Evolutionary conservation across 2,797 vertebrate genomes (phyloP).

Genomic region (Chelon auratus): DNA sequence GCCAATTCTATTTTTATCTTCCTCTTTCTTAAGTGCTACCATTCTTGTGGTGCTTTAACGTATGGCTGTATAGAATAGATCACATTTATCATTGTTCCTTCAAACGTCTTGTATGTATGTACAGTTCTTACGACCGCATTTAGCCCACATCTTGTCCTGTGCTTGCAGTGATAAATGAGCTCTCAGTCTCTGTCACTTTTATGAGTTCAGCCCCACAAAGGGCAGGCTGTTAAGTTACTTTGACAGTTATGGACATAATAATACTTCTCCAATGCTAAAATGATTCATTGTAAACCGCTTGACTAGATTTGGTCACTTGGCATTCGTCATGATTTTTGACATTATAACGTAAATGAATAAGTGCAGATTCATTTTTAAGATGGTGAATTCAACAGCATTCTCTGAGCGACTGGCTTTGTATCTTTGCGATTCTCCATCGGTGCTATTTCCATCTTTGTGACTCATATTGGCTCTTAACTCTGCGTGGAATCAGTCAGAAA

Average conservation of each 20-base stretch:
- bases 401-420: constrained; percentile 1
- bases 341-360: too few species aligned
- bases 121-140: not conserved
- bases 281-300: not conserved
- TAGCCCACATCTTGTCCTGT: not conserved
- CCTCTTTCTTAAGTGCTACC: not conserved
- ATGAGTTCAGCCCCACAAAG: not conserved
- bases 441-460: constrained; percentile 18
- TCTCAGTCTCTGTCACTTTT: not conserved
- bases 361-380: not conserved
- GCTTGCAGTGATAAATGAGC: not conserved
- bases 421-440: not conserved
- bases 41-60: not conserved
- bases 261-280: too few species aligned
- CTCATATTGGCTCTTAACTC: constrained; percentile 4
- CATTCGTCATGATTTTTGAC: not conserved
- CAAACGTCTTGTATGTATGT: not conserved
- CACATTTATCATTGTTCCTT: not conserved
- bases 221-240: not conserved
- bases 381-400: not conserved
- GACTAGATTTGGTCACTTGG: not conserved
- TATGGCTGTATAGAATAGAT: not conserved
- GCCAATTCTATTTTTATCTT: not conserved
- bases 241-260: not conserved
- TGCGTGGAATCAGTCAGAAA: constrained; percentile 28